Percentiles rank a stretch among this genome's conserved stretches.
Conservation (phyloP, 2,797 vertebrate species). For the Cetoscarus ocellatus region DNA sequence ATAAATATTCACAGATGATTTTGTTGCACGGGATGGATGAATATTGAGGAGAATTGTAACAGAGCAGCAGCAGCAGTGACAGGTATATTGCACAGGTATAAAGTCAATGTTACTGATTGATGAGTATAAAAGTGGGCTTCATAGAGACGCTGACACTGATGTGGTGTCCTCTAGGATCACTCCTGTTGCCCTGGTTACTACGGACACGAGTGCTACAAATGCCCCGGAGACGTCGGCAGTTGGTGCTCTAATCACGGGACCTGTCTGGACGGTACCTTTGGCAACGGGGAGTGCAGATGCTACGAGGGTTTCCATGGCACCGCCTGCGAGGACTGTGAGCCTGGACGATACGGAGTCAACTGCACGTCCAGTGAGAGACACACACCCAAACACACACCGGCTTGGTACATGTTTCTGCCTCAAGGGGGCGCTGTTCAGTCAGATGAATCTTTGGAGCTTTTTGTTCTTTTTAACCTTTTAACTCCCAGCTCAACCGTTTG, state of each 20-base stretch:
- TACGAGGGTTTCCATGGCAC: slow-evolving; percentile 95
- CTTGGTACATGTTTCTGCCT: no score
- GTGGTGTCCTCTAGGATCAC: slow-evolving; percentile 78
- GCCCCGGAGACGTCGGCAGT: slow-evolving; percentile 88
- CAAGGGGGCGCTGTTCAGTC: no score
- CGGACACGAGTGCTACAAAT: slow-evolving; percentile 91
- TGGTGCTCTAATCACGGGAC: slow-evolving; percentile 92
- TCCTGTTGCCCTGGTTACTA: slow-evolving; percentile 93
- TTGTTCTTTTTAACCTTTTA: no score
- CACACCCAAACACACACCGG: background rate
- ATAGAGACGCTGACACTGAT: background rate
- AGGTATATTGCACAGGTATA: no score
- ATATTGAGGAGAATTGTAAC: no score
- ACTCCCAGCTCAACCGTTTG: no score
- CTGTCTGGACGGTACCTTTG: slow-evolving; percentile 89
- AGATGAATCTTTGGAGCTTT: no score
- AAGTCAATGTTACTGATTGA: no score
- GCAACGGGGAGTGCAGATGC: slow-evolving; percentile 92
- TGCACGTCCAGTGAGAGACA: slow-evolving; percentile 87
- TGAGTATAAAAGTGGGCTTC: no score
- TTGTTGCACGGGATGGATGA: no score
- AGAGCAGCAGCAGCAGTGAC: no score
- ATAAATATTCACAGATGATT: no score
- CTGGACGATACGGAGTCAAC: slow-evolving; percentile 90
- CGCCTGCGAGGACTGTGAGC: slow-evolving; percentile 94